Evolutionary conservation across 2,797 vertebrate species (phyloP).

Genomic region (Jordanella pulchra): DNA sequence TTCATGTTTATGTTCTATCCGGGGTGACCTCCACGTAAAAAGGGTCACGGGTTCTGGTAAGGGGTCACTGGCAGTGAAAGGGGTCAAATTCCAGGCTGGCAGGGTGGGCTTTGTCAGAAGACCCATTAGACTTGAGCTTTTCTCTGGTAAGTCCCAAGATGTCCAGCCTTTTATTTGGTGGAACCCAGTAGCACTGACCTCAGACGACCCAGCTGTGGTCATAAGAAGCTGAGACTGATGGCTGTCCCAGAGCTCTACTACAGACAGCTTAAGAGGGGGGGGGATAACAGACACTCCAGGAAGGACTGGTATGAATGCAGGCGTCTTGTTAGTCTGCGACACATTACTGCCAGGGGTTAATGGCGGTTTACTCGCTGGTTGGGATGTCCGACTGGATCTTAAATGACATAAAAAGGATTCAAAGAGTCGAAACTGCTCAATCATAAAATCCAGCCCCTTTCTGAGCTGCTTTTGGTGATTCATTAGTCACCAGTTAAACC

Average conservation of each 20-base stretch:
- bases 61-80: constrained; percentile 72
- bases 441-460: neutral
- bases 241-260: constrained; percentile 46
- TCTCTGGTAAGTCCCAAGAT: constrained; percentile 65
- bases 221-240: constrained; percentile 60
- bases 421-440: constrained; percentile 14
- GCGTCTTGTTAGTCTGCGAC: constrained; percentile 19
- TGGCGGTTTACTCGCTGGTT: constrained; percentile 36
- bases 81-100: constrained; percentile 75
- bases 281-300: constrained; percentile 6
- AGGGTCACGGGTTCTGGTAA: constrained; percentile 53
- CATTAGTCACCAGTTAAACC: neutral
- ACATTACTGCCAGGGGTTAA: constrained; percentile 38
- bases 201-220: constrained; percentile 53
- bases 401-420: constrained; percentile 36
- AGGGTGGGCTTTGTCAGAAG: constrained; percentile 72
- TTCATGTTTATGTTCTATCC: constrained; percentile 50
- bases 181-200: constrained; percentile 68
- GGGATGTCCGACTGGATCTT: constrained; percentile 21
- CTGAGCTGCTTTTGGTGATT: constrained; percentile 1
- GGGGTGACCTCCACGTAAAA: constrained; percentile 42
- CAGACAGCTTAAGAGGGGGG: constrained; percentile 20
- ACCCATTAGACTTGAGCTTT: constrained; percentile 70
- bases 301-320: constrained; percentile 10
- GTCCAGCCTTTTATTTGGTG: constrained; percentile 64